These are phyloP conservation scores for Caenorhabditis imperialis DNA, from an alignment of 2,888 invertebrate genomes.

Conservation along the genomic window DNA sequence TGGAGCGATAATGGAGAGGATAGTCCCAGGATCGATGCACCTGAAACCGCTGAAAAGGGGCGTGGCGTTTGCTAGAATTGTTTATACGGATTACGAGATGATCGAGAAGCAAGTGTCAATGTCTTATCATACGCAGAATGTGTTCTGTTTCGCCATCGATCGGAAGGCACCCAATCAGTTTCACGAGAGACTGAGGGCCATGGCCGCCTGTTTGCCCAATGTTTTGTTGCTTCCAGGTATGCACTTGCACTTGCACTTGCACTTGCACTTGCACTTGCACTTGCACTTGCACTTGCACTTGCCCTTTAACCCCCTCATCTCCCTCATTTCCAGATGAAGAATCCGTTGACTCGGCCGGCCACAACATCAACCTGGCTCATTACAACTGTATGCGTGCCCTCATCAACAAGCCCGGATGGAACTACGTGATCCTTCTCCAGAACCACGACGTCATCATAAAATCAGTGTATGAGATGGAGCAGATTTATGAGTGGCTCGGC, in stretches of 20 bases:
- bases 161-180: conserved; percentile 46
- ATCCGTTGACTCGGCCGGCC: conserved; percentile 53
- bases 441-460: conserved; percentile 60
- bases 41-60: conserved; percentile 40
- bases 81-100: conserved; percentile 59
- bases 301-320: not conserved
- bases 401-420: conserved; percentile 58
- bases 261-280: not conserved
- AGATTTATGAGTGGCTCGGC: conserved; percentile 47
- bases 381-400: conserved; percentile 57
- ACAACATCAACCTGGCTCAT: conserved; percentile 56
- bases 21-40: conserved; percentile 6
- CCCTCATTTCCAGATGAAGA: conserved; percentile 49
- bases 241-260: not conserved
- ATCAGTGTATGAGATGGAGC: conserved; percentile 51
- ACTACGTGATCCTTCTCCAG: conserved; percentile 58
- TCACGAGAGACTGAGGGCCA: conserved; percentile 37
- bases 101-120: conserved; percentile 59
- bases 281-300: no score
- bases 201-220: conserved; percentile 59
- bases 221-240: conserved; percentile 48
- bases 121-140: conserved; percentile 58
- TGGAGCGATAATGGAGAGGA: conserved; percentile 26
- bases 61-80: conserved; percentile 58
- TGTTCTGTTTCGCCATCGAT: conserved; percentile 60